A percentile compares a stretch with the other conserved stretches of the same genome.
Conservation (phyloP, 2,797 vertebrate species). For the Diglossa cyanea region DNA sequence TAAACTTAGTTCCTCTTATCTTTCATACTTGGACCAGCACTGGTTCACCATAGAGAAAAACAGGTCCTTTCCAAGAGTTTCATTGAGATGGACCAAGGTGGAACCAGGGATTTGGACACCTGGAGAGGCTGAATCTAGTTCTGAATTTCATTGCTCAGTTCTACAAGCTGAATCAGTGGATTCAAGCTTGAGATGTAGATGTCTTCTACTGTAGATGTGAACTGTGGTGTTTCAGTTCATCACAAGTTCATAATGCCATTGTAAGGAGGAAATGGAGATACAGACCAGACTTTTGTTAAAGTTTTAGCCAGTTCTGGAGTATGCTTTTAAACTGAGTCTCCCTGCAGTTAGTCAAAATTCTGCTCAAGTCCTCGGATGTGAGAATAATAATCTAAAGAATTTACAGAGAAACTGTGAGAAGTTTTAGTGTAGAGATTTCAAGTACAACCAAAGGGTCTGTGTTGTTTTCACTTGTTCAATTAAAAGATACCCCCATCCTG, state of each 20-base stretch:
- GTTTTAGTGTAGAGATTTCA: background rate
- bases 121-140: background rate
- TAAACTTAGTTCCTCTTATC: background rate
- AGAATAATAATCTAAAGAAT: background rate
- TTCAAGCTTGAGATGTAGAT: background rate
- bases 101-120: background rate
- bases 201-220: background rate
- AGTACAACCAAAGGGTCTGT: background rate
- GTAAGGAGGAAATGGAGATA: background rate
- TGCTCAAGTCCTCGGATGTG: background rate
- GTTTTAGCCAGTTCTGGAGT: background rate
- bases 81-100: background rate
- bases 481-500: background rate
- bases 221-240: background rate
- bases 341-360: background rate
- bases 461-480: background rate
- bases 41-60: background rate
- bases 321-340: background rate
- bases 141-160: background rate
- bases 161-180: background rate
- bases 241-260: background rate
- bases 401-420: background rate
- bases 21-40: background rate
- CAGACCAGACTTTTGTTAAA: background rate
- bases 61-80: background rate